Percentiles rank a stretch among this genome's conserved stretches.
These are phyloP conservation scores for Malurus cyaneus DNA, from an alignment of 2,113 vertebrate species.

Conservation along the genomic window DNA sequence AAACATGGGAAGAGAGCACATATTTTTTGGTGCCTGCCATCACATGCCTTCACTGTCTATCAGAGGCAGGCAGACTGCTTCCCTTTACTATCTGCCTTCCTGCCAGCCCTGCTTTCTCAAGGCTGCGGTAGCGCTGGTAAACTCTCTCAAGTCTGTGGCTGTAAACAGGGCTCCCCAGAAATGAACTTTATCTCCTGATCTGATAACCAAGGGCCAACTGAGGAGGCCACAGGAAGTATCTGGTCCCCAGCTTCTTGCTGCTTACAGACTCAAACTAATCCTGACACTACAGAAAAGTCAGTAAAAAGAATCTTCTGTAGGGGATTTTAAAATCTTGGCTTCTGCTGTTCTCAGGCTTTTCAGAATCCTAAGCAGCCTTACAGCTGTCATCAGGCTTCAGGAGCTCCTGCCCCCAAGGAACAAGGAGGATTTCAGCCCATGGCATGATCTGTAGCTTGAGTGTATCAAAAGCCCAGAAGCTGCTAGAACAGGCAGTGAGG, in stretches of 20 bases:
- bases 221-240: not conserved
- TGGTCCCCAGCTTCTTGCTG: not conserved
- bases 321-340: not conserved
- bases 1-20: not conserved
- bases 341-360: not conserved
- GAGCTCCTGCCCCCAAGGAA: not conserved
- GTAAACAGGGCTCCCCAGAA: not conserved
- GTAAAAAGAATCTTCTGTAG: not conserved
- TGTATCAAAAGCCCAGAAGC: not conserved
- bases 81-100: conserved; percentile 34
- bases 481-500: not conserved
- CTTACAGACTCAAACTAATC: not conserved
- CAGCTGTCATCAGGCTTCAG: not conserved
- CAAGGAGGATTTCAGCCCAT: not conserved
- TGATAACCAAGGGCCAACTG: not conserved
- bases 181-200: not conserved
- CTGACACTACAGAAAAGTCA: not conserved
- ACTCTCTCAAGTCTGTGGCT: not conserved
- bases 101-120: not conserved
- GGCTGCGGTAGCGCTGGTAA: not conserved
- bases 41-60: not conserved
- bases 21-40: not conserved
- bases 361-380: not conserved
- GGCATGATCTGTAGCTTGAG: not conserved
- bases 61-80: not conserved